Percentiles rank a stretch among this genome's conserved stretches.
phyloP scores from a whole-genome alignment of 2,797 vertebrate species.

The Jordanella pulchra region DNA sequence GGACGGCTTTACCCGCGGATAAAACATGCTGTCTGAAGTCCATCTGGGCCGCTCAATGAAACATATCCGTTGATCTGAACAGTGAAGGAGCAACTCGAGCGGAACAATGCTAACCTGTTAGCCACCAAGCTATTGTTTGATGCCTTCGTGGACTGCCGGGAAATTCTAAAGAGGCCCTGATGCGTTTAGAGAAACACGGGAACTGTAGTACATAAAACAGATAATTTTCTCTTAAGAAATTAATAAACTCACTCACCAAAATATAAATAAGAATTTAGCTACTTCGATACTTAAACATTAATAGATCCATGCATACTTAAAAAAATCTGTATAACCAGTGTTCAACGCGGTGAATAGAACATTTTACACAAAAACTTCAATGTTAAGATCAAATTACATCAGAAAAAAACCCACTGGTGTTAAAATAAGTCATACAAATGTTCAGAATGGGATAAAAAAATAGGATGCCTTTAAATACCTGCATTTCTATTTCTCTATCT shows the following conservation, averaged over 20 bases:
- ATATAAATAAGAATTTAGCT: too few species aligned
- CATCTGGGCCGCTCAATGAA: not conserved
- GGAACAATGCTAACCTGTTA: conserved; percentile 19
- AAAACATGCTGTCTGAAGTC: conserved; percentile 45
- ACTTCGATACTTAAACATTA: too few species aligned
- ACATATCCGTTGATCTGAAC: not conserved
- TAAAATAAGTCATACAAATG: too few species aligned
- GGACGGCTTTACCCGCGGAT: conserved; percentile 72
- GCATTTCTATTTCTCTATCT: too few species aligned
- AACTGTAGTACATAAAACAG: not conserved
- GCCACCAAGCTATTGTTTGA: conserved; percentile 10
- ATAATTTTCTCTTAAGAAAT: not conserved
- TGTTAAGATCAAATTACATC: too few species aligned
- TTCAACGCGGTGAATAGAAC: too few species aligned
- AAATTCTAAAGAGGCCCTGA: not conserved
- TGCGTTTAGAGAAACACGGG: conserved; percentile 4
- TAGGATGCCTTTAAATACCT: too few species aligned
- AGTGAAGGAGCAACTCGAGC: not conserved
- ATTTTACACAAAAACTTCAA: too few species aligned
- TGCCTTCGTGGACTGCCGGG: conserved; percentile 34
- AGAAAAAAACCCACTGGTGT: too few species aligned
- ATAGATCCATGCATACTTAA: too few species aligned
- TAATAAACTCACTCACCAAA: not conserved
- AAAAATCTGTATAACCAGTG: too few species aligned
- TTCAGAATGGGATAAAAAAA: too few species aligned